Evolutionary conservation across 2,113 vertebrate species (phyloP), one percentile per base, ranked within the genome.

Genomic region (Xenopus borealis): DNA sequence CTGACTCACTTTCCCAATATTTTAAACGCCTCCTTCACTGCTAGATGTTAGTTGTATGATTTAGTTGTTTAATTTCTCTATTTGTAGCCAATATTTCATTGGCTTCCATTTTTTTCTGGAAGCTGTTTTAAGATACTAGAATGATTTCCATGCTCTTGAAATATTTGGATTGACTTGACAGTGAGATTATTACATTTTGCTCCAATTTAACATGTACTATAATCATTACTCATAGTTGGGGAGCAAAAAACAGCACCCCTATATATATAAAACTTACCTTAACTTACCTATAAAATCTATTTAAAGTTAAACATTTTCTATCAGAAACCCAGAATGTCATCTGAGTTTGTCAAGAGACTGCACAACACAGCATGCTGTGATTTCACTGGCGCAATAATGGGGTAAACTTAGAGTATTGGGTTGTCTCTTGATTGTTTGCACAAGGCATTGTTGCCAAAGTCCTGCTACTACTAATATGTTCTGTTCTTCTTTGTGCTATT

Each of bases 1-100:
- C 73, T 76, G 73, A 76, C 66, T 76, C 73, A 76, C 59, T 63
- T 76, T 76, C 66, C 58, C 73, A 76, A 69, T 76, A 63, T 63
- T 69, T 63, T 69, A 76, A 76, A 69, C 73, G 69, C 66, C 66
- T 69, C 46, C 66, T 76, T 76, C 62, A 76, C 66, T 30, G 59
- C 63, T 76, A 66, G 73, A 76, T 62, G 63, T 20, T 63, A 69
- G 66, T 50, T 18, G 66, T 63, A 63, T 76, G 59, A 76, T 58
- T 63, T 76, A 69, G 69, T 69, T 69, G 46, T 62, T 52, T 69
- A 63, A 23, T 53, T 63, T 69, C 46, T 20, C 59, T 69, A 12
- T 52, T 12, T 14, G 30, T 76, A 61, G 73, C 73, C 73, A 76
- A 69, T 69, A 55, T 53, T 69, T 76, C 44, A n/a, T 69, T 76